Conservation (phyloP, 1,140 invertebrate species). For the Drosophila repletoides region DNA sequence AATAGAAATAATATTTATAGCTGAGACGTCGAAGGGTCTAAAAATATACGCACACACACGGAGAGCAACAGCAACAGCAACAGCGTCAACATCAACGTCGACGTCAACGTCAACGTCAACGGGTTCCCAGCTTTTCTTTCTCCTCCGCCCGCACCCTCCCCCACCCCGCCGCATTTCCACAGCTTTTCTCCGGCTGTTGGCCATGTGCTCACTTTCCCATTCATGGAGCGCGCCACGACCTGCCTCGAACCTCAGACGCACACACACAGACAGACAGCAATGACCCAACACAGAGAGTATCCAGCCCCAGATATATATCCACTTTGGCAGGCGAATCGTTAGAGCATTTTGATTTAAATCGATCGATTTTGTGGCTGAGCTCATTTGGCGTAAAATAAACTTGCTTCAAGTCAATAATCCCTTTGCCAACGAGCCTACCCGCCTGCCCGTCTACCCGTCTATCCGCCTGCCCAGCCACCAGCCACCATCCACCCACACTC, state of each 20-base stretch:
- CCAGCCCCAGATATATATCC: conserved; percentile 4
- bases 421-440: conserved; percentile 40
- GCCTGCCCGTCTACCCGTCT: conserved; percentile 13
- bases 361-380: conserved; percentile 75
- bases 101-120: conserved; percentile 37
- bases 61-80: conserved; percentile 28
- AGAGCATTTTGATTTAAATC: conserved; percentile 70
- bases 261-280: conserved; percentile 21
- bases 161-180: conserved; percentile 6
- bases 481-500: neutral
- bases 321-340: conserved; percentile 36
- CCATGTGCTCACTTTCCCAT: conserved; percentile 70
- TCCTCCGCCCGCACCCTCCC: no score
- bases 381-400: conserved; percentile 80
- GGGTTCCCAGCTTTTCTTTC: conserved; percentile 28
- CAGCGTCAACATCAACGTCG: conserved; percentile 28
- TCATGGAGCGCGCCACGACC: conserved; percentile 66
- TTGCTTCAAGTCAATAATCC: conserved; percentile 76
- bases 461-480: neutral
- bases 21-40: conserved; percentile 76
- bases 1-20: conserved; percentile 81
- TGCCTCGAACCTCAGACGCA: conserved; percentile 36
- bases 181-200: conserved; percentile 24
- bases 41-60: conserved; percentile 51
- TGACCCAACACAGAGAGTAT: conserved; percentile 21